A percentile compares a stretch with the other conserved stretches of the same genome.
Evolutionary conservation across 2,888 invertebrate genomes (phyloP).

Genomic region (Cosmia trapezina): DNA sequence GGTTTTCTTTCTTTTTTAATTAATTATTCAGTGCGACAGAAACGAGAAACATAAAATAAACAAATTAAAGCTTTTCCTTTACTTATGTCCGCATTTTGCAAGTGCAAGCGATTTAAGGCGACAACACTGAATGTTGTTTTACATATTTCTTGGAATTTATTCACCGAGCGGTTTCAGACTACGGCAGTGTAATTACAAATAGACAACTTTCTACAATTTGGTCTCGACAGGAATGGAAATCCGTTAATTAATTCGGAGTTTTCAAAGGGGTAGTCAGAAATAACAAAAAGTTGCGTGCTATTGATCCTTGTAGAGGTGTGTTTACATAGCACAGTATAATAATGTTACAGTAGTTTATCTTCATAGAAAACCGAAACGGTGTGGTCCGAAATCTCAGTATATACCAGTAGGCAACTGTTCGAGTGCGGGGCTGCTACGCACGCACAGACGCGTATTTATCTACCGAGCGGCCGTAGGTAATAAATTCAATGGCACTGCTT

Average conservation of each 20-base stretch:
- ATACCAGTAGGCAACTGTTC: too few species aligned
- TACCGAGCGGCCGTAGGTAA: too few species aligned
- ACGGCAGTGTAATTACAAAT: constrained; percentile 24
- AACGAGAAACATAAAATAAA: constrained; percentile 20
- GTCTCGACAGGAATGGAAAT: background rate
- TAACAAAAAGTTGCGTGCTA: background rate
- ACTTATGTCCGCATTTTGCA: constrained; percentile 17
- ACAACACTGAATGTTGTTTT: constrained; percentile 35
- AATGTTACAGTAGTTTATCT: too few species aligned
- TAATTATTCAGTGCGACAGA: constrained; percentile 1
- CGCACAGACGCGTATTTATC: too few species aligned
- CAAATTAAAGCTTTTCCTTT: constrained; percentile 26
- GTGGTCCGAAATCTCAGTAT: too few species aligned
- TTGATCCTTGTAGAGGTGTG: background rate
- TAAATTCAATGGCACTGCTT: too few species aligned
- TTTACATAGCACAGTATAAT: too few species aligned
- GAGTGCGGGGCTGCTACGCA: too few species aligned
- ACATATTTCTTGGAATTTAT: constrained; percentile 43
- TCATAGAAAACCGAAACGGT: too few species aligned
- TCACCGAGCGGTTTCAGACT: constrained; percentile 10
- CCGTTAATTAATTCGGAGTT: background rate
- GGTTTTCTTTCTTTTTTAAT: background rate
- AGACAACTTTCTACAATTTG: constrained; percentile 11
- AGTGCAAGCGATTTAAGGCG: constrained; percentile 33
- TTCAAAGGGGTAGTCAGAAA: background rate